phyloP scores from a whole-genome alignment of 2,888 invertebrate species.

The Leptinotarsa peninsularis region DNA sequence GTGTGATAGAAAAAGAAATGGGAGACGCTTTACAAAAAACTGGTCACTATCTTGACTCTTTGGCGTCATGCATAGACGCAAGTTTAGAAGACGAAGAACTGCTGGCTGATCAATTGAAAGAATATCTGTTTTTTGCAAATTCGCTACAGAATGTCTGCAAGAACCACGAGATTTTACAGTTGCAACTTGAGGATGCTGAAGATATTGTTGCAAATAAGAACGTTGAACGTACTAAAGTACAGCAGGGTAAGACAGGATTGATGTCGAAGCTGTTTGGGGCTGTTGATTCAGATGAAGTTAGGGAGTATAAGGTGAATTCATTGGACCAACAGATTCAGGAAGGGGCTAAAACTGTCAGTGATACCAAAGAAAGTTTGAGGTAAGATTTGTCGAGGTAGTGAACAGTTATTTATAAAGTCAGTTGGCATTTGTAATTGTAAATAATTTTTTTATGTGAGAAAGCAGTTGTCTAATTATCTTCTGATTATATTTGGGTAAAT shows the following conservation, averaged over 20 bases:
- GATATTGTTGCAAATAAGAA: constrained; percentile 69
- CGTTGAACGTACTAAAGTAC: constrained; percentile 70
- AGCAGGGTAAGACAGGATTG: constrained; percentile 77
- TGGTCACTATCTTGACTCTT: constrained; percentile 72
- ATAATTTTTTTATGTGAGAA: background rate
- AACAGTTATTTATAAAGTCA: background rate
- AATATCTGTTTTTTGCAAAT: constrained; percentile 82
- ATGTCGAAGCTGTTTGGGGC: constrained; percentile 81
- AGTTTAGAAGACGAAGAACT: constrained; percentile 85
- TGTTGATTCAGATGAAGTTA: constrained; percentile 81
- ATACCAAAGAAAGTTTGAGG: constrained; percentile 73
- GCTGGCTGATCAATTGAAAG: constrained; percentile 85
- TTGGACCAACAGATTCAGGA: constrained; percentile 77
- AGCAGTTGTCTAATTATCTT: background rate
- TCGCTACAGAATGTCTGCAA: constrained; percentile 75
- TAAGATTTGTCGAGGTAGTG: constrained; percentile 60
- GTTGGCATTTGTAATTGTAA: background rate
- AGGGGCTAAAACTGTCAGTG: constrained; percentile 71
- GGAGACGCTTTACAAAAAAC: constrained; percentile 80
- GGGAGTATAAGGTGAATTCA: constrained; percentile 76
- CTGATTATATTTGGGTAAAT: no score
- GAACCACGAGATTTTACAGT: constrained; percentile 80
- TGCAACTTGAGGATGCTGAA: constrained; percentile 78
- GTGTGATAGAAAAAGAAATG: constrained; percentile 83
- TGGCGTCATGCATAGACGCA: constrained; percentile 60